Base-by-base conservation (phyloP, 2,888 invertebrate genomes). In the Nemurella pictetii region DNA sequence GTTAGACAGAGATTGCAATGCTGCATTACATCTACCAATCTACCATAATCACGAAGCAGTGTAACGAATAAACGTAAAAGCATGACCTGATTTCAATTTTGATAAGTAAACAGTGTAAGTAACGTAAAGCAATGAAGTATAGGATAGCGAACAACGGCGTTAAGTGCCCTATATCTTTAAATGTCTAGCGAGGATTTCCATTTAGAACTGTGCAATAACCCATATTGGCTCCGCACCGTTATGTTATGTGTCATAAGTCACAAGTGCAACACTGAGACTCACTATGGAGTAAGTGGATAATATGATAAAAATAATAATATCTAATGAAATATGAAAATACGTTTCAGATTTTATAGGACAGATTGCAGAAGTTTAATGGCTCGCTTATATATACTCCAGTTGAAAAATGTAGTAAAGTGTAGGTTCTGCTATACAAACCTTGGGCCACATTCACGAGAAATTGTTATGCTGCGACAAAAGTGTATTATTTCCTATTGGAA, bases 51-150 rank as follows among this genome's bases (percentile, higher is more conserved):
- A 28, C 75, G 75, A 27, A 75, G 75, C 75, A 75, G 75, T 75
- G 9, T 75, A 75, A 7, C 26, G 75, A 75, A 28, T 75, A 75
- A 28, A 75, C 75, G 75, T 75, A 75, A 75, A 75, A 27, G 75
- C 75, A 27, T 75, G 75, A 75, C 75, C 75, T 75, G 75, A 75
- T 75, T 75, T 75, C 75, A 75, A 75, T 75, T 27, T 75, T 75
- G 27, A 26, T 27, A 75, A 75, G 75, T 75, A 75, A 75, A 75
- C 12, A 75, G 75, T 28, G 75, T 75, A 75, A n/a, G n/a, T n/a
- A n/a, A n/a, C n/a, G n/a, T n/a, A n/a, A n/a, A n/a, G n/a, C n/a
- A n/a, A n/a, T n/a, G n/a, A 75, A 28, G 28, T 75, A 27, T 26
- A 7, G 55, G 55, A 20, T 7, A 55, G 15, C 55, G 55, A 55